Evolutionary conservation across 2,797 vertebrate species (phyloP), one percentile per base, ranked within the genome.

Genomic region (Phrynocephalus guinanensis): DNA sequence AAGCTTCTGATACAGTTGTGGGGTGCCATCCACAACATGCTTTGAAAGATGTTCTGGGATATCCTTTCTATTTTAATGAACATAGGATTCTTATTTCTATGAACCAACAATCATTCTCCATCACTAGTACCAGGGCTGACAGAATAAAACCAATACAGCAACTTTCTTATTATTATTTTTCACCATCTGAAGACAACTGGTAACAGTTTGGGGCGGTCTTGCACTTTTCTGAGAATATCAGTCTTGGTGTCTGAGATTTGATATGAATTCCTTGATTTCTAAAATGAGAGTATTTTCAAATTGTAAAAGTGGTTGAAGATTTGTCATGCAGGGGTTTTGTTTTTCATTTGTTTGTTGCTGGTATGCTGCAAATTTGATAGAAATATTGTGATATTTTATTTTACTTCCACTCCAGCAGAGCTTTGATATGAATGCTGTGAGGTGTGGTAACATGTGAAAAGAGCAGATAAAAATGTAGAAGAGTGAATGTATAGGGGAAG

Each of bases 61-160:
- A 52, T 8, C 4, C 11, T 52, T 13, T 56, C 1, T 56, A 56
- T 13, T 56, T 3, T 71, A 86, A 63, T 13, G 9, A 26, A 60
- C n/a, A 22, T 13, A 86, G 20, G 8, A 16, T 5, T 11, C 33
- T 70, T 13, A 5, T 48, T 38, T 28, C 48, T 26, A 76, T 68
- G 15, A 20, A 30, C 67, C 15, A 50, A 50, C 5, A 38, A 20
- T 97, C 95, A 96, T 95, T 96, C 94, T 87, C 95, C 92, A 73
- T 90, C 86, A 85, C 91, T 92, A 86, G 9, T 84, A 1, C 20
- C 22, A 75, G 6, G 52, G 52, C 52, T 56, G 9, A 94, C 83
- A 79, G 95, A 94, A 96, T 96, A 97, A 96, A 94, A 87, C 93
- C 94, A 92, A 97, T 89, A 2, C 96, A 94, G 67, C 48, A 83